These are phyloP conservation scores for Epirrhoe tristata DNA, from an alignment of 2,888 invertebrate species.

Conservation along the genomic window DNA sequence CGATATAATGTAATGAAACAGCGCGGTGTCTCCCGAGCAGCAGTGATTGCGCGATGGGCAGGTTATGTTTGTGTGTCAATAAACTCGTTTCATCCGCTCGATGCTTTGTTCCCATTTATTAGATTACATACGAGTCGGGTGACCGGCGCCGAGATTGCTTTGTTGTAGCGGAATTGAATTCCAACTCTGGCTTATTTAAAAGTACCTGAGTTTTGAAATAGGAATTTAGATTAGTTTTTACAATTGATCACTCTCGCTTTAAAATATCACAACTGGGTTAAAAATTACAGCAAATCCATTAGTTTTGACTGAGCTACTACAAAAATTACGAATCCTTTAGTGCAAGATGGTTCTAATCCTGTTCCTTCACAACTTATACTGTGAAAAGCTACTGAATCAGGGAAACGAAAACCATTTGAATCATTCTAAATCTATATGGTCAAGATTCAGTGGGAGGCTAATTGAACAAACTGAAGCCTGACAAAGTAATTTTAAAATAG, in stretches of 20 bases:
- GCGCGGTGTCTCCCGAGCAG: neutral
- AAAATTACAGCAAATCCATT: no score
- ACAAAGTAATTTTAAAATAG: no score
- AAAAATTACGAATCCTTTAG: no score
- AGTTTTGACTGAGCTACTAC: no score
- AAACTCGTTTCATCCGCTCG: conserved; percentile 16
- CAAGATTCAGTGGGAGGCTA: no score
- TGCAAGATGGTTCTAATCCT: no score
- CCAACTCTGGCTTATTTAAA: neutral
- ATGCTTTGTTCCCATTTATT: conserved; percentile 21
- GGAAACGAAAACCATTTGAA: no score
- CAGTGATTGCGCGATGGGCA: conserved; percentile 8
- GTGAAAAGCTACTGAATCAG: no score
- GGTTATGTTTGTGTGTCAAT: conserved; percentile 21
- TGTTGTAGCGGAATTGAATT: conserved; percentile 5
- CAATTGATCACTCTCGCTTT: neutral
- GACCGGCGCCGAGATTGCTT: conserved; percentile 10
- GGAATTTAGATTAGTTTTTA: neutral
- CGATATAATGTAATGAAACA: neutral
- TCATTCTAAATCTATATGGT: no score
- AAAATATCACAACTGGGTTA: neutral
- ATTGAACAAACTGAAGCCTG: no score
- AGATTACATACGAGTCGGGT: conserved; percentile 22
- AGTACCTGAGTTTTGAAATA: neutral
- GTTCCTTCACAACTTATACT: no score